Base-by-base conservation (phyloP, 1,140 invertebrate species). In the Bombus waltoni region DNA sequence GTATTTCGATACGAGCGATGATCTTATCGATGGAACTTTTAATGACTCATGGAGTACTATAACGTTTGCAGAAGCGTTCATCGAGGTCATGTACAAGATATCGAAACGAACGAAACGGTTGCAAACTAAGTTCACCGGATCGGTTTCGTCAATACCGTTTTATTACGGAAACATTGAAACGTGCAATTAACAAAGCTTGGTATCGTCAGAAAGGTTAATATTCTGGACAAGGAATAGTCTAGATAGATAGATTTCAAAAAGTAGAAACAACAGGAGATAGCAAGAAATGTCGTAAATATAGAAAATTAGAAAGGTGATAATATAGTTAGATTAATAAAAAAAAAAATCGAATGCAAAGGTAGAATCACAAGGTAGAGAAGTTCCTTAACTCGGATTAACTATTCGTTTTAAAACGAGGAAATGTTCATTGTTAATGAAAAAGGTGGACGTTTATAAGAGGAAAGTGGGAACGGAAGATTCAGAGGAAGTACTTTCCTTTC, bases 11-110 rank as follows among this genome's bases (percentile, higher is more conserved):
- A 62, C 57, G 38, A n/a, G 10, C 57, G 38, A 57, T 28, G 75
- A 79, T 66, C 62, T 79, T 79, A 79, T 79, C 77, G 32, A 15
- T 3, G 40, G n/a, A 68, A 79, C 62, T 79, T 66, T 79, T 66
- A 79, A 79, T 79, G 77, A 79, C 77, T 79, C 77, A 68, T 66
- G 35, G 62, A 18, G 68, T 68, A 44, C 62, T 15, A 68, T 11
- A 47, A 18, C 32, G 42, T 79, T 66, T 47, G 62, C 62, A 8
- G 62, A 47, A 62, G 38, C 76, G 42, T 5, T 62, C 62, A 65
- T 42, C 40, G 76, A 78, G 76, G 59, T 13, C 59, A 32, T 65
- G n/a, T 44, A 78, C 44, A 38, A 78, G 76, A 78, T 78, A 78
- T 78, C 59, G 40, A 59, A 78, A 40, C 57, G 28, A 5, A 62